phyloP scores from a whole-genome alignment of 1,140 invertebrate genomes.

The Ganaspis sp. region DNA sequence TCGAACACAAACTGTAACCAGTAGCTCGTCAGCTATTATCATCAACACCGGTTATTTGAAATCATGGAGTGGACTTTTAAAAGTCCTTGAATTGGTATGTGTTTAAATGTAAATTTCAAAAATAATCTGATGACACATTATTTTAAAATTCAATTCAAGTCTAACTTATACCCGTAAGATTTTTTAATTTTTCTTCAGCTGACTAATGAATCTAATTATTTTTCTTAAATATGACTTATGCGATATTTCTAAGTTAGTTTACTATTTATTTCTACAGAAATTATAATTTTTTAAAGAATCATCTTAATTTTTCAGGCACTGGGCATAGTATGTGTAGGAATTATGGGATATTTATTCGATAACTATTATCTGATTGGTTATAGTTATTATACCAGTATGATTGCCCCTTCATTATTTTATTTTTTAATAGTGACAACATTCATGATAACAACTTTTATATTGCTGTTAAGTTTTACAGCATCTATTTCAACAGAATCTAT shows the following conservation, averaged over 20 bases:
- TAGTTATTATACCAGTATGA: neutral
- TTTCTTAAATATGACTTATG: too few species aligned
- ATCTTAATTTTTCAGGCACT: constrained; percentile 79
- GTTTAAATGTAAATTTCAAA: constrained; percentile 26
- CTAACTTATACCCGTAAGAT: neutral
- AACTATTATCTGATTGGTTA: constrained; percentile 49
- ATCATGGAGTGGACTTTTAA: constrained; percentile 83
- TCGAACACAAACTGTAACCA: constrained; percentile 87
- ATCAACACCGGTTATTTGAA: constrained; percentile 87
- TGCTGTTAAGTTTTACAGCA: constrained; percentile 83
- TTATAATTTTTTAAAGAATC: neutral
- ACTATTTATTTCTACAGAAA: too few species aligned
- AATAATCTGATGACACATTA: constrained; percentile 16
- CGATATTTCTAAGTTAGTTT: too few species aligned
- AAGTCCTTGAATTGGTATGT: constrained; percentile 85
- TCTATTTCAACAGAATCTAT: constrained; percentile 87
- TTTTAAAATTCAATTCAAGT: constrained; percentile 13
- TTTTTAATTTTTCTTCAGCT: neutral
- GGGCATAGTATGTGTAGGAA: constrained; percentile 83
- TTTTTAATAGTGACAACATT: constrained; percentile 84
- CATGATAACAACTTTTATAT: constrained; percentile 85
- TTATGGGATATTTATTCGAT: constrained; percentile 81
- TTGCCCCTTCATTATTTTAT: constrained; percentile 81
- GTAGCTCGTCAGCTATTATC: constrained; percentile 83
- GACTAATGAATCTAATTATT: too few species aligned